phyloP scores from a whole-genome alignment of 2,888 invertebrate species.

The Nesidiocoris tenuis region DNA sequence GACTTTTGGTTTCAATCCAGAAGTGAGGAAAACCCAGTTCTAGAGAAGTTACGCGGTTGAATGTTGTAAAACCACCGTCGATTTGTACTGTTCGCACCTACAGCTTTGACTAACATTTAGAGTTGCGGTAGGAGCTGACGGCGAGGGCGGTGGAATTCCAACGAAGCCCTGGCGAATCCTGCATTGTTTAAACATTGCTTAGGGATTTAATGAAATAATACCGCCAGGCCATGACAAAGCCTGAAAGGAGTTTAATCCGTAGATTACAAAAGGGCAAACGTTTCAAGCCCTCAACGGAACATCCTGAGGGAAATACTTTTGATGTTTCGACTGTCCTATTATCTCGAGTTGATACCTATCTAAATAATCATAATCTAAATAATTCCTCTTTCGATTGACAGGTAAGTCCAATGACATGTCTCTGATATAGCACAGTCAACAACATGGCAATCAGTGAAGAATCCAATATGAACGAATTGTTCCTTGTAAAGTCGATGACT shows the following conservation, averaged over 20 bases:
- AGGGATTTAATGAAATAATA: constrained; percentile 1
- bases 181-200: neutral
- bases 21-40: neutral
- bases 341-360: too few species aligned
- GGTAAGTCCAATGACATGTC: too few species aligned
- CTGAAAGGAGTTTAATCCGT: neutral
- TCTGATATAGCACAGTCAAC: too few species aligned
- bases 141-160: neutral
- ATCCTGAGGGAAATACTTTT: neutral
- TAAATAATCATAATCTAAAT: too few species aligned
- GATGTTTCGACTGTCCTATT: neutral
- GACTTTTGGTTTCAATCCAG: neutral
- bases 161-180: neutral
- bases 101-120: neutral
- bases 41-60: neutral
- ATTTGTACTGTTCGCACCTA: neutral
- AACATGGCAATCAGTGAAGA: too few species aligned
- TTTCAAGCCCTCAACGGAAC: neutral
- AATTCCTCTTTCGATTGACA: too few species aligned
- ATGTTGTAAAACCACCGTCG: neutral
- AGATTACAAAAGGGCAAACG: neutral
- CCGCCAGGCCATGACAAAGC: neutral
- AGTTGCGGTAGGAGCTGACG: neutral
- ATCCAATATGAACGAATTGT: too few species aligned
- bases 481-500: too few species aligned